phyloP scores from a whole-genome alignment of 2,113 vertebrate species.

The Monarcha castaneiventris region DNA sequence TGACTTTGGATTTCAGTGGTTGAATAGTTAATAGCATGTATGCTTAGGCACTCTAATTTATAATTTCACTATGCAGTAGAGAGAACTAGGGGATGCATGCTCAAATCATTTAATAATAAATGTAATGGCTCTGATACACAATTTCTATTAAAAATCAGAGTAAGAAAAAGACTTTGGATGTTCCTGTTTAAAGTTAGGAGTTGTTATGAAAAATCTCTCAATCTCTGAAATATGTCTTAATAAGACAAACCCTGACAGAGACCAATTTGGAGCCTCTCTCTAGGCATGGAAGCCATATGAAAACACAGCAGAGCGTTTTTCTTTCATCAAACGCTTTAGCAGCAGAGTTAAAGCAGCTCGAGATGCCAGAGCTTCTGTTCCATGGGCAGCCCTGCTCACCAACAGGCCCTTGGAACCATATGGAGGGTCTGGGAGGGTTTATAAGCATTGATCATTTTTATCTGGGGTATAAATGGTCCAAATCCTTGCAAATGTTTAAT shows the following conservation, averaged over 20 bases:
- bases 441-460: not conserved
- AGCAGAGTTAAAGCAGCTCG: not conserved
- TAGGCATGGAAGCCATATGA: not conserved
- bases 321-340: not conserved
- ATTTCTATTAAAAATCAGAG: not conserved
- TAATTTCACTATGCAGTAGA: not conserved
- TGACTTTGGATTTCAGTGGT: not conserved
- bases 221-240: not conserved
- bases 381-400: not conserved
- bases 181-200: not conserved
- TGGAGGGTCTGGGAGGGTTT: not conserved
- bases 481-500: not conserved
- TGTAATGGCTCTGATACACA: not conserved
- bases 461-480: not conserved
- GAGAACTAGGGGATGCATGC: not conserved
- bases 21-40: not conserved
- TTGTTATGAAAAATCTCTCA: not conserved
- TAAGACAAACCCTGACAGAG: not conserved
- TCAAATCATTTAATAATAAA: not conserved
- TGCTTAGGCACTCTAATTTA: not conserved
- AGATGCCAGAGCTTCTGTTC: constrained; percentile 1
- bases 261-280: not conserved
- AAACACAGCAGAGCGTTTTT: not conserved
- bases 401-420: not conserved
- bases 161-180: not conserved